A percentile compares a stretch with the other conserved stretches of the same genome.
phyloP scores from a whole-genome alignment of 2,888 invertebrate species.

The Isotomurus palustris region DNA sequence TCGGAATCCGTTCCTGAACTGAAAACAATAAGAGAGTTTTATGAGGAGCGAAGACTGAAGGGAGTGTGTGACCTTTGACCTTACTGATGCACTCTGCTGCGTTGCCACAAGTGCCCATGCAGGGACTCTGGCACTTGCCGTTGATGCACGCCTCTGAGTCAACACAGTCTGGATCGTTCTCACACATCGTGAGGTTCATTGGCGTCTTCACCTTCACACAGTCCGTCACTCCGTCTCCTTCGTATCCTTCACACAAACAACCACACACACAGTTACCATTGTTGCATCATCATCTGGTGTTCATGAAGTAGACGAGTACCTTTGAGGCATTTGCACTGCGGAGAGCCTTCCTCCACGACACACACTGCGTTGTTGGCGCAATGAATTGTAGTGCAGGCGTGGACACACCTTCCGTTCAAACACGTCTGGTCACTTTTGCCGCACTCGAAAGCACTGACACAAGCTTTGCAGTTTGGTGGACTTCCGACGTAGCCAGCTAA shows the following conservation, averaged over 20 bases:
- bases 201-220: conserved; percentile 43
- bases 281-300: neutral
- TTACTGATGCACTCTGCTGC: conserved; percentile 45
- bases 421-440: conserved; percentile 46
- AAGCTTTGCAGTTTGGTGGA: conserved; percentile 45
- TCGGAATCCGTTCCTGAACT: conserved; percentile 43
- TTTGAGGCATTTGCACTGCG: conserved; percentile 37
- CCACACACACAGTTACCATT: too few relatives aligned
- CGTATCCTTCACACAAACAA: conserved; percentile 33
- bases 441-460: conserved; percentile 42
- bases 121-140: conserved; percentile 40
- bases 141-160: conserved; percentile 41
- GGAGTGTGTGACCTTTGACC: too few relatives aligned
- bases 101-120: conserved; percentile 45
- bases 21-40: too few relatives aligned
- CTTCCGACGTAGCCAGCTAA: conserved; percentile 38
- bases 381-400: conserved; percentile 43
- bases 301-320: too few relatives aligned
- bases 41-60: too few relatives aligned
- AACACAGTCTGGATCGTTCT: conserved; percentile 30
- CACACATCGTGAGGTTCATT: conserved; percentile 37
- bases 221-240: conserved; percentile 40
- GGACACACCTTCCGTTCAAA: conserved; percentile 45
- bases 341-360: conserved; percentile 41
- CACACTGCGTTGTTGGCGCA: conserved; percentile 44